Percentiles rank a stretch among this genome's conserved stretches.
Conservation (phyloP, 2,888 invertebrate species). For the Podotricha telesiphe region DNA sequence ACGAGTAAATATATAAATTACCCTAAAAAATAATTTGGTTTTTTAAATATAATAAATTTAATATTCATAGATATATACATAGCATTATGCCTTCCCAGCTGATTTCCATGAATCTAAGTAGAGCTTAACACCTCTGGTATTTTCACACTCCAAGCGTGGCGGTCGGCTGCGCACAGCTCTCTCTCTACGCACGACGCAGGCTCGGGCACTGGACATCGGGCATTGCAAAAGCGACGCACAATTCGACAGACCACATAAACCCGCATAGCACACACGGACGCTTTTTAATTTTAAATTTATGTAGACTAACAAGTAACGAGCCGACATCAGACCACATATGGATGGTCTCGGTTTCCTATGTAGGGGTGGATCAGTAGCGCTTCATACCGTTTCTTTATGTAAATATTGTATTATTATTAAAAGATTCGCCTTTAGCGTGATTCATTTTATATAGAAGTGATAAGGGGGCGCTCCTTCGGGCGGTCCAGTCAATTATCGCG, state of each 20-base stretch:
- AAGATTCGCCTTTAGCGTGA: constrained; percentile 73
- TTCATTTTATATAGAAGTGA: constrained; percentile 63
- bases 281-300: constrained; percentile 78
- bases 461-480: constrained; percentile 53
- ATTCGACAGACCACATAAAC: constrained; percentile 69
- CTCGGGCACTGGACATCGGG: constrained; percentile 38
- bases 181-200: constrained; percentile 26
- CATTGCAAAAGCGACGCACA: constrained; percentile 70
- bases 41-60: constrained; percentile 3
- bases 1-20: constrained; percentile 1
- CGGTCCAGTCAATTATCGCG: constrained; percentile 81
- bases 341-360: constrained; percentile 78
- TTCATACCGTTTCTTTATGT: constrained; percentile 78
- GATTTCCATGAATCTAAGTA: background rate
- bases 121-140: constrained; percentile 11
- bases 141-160: background rate
- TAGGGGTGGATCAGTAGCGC: constrained; percentile 81
- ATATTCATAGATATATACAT: background rate
- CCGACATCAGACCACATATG: constrained; percentile 67
- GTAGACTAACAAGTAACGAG: constrained; percentile 67
- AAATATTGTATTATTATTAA: constrained; percentile 74
- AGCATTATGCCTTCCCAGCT: background rate
- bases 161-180: constrained; percentile 39
- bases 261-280: constrained; percentile 76
- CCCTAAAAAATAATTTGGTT: background rate